Percentiles rank a stretch among this genome's conserved stretches.
phyloP scores from a whole-genome alignment of 2,888 invertebrate genomes.

The Drosophila maculinotata region DNA sequence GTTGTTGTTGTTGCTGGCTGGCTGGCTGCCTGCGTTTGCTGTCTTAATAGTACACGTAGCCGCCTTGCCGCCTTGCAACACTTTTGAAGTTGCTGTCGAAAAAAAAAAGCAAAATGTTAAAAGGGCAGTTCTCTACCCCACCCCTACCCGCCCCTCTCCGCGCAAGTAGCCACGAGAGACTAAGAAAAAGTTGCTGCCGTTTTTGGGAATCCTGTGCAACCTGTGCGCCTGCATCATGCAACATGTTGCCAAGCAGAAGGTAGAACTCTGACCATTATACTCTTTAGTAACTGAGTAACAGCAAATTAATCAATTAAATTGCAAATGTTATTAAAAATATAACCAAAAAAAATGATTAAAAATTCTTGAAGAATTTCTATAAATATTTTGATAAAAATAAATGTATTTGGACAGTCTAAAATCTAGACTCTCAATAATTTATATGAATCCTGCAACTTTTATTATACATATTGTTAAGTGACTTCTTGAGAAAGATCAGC shows the following conservation, averaged over 20 bases:
- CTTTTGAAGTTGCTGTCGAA: slow-evolving; percentile 39
- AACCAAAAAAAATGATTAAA: not conserved
- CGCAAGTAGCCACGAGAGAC: not conserved
- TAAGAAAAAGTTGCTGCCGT: slow-evolving; percentile 2
- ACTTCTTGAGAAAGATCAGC: not conserved
- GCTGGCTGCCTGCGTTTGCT: slow-evolving; percentile 56
- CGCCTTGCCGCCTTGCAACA: slow-evolving; percentile 61
- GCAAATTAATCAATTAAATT: not conserved
- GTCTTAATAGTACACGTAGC: slow-evolving; percentile 66
- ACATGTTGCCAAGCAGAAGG: slow-evolving; percentile 21
- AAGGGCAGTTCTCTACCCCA: slow-evolving; percentile 10
- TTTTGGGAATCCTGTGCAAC: slow-evolving; percentile 19
- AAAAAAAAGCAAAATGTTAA: not conserved
- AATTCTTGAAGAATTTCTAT: too few relatives aligned
- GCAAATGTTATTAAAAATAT: not conserved
- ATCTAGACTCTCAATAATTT: too few relatives aligned
- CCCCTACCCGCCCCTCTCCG: not conserved
- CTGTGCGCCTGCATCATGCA: slow-evolving; percentile 23
- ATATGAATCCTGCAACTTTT: too few relatives aligned
- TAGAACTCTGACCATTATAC: not conserved
- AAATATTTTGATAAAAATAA: too few relatives aligned
- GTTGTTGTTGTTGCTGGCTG: slow-evolving; percentile 54
- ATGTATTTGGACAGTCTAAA: too few relatives aligned
- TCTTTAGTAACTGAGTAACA: not conserved
- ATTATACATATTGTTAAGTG: too few relatives aligned